phyloP scores from a whole-genome alignment of 2,113 vertebrate species.

The Cyprinodon tularosa region DNA sequence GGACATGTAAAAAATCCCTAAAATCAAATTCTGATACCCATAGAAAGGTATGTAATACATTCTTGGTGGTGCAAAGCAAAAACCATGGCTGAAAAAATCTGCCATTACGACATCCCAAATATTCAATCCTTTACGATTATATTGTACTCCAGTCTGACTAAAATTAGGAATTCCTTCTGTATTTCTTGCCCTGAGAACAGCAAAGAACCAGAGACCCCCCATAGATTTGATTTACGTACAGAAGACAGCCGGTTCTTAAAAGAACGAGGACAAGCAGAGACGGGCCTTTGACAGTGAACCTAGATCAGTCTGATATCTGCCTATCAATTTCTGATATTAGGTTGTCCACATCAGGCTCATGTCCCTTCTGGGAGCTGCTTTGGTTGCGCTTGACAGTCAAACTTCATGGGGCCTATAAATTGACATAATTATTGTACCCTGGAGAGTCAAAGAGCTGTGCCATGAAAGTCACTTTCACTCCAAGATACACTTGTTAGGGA shows the following conservation, averaged over 20 bases:
- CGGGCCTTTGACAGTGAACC: slow-evolving; percentile 60
- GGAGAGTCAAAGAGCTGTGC: slow-evolving; percentile 63
- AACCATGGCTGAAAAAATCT: slow-evolving; percentile 11
- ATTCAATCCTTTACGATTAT: slow-evolving; percentile 61
- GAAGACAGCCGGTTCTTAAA: slow-evolving; percentile 59
- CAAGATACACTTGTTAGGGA: slow-evolving; percentile 42
- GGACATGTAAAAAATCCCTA: slow-evolving; percentile 16
- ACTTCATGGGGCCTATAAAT: slow-evolving; percentile 72
- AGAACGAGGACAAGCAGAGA: slow-evolving; percentile 69
- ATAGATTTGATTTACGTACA: slow-evolving; percentile 59
- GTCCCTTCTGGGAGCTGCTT: slow-evolving; percentile 31
- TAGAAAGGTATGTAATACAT: not conserved
- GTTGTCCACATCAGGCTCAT: slow-evolving; percentile 33
- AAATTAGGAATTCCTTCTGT: slow-evolving; percentile 72
- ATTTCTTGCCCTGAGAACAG: slow-evolving; percentile 75
- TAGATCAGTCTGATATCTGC: slow-evolving; percentile 50
- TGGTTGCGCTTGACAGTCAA: slow-evolving; percentile 45
- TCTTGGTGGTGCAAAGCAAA: not conserved
- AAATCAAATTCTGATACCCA: slow-evolving; percentile 18
- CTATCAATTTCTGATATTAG: slow-evolving; percentile 52
- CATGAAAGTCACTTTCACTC: slow-evolving; percentile 70
- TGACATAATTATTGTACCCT: slow-evolving; percentile 75
- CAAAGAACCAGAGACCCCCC: slow-evolving; percentile 77
- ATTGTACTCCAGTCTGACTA: slow-evolving; percentile 60
- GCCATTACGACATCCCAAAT: slow-evolving; percentile 18